Conservation (phyloP, 2,113 vertebrate genomes). For the Scortum barcoo region DNA sequence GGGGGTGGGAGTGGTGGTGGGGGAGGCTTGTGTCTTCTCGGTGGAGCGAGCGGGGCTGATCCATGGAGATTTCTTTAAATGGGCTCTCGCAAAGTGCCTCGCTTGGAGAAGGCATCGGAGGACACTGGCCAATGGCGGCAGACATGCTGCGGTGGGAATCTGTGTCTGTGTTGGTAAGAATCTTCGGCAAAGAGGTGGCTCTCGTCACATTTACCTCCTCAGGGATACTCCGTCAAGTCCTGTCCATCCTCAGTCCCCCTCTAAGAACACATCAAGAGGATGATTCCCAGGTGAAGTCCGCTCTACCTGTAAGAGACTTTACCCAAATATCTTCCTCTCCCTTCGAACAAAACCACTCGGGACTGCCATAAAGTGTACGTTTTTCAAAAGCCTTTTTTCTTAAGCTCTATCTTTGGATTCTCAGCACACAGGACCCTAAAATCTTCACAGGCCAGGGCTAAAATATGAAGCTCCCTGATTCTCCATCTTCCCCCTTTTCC, state of each 20-base stretch:
- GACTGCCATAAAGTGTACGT: constrained; percentile 40
- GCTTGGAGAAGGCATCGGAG: constrained; percentile 59
- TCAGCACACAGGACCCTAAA: constrained; percentile 61
- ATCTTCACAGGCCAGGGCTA: constrained; percentile 64
- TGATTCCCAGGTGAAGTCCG: constrained; percentile 56
- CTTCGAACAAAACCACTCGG: constrained; percentile 40
- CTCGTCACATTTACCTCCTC: constrained; percentile 44
- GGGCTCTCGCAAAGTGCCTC: constrained; percentile 71
- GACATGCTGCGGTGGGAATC: constrained; percentile 34
- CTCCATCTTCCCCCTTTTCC: constrained; percentile 34
- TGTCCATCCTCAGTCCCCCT: constrained; percentile 61
- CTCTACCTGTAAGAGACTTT: constrained; percentile 72
- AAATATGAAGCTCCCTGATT: constrained; percentile 60
- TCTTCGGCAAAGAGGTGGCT: constrained; percentile 38
- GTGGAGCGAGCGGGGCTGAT: constrained; percentile 70
- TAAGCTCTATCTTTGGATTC: constrained; percentile 69
- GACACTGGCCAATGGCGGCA: constrained; percentile 57
- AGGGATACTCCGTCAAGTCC: constrained; percentile 25
- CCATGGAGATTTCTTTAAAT: constrained; percentile 76
- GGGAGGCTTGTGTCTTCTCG: constrained; percentile 71
- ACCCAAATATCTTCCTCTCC: constrained; percentile 64
- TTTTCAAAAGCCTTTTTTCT: constrained; percentile 48
- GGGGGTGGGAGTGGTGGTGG: constrained; percentile 33
- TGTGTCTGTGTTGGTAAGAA: constrained; percentile 26
- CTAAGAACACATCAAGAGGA: constrained; percentile 70